Percentiles rank a stretch among this genome's conserved stretches.
These are phyloP conservation scores for Stenodema calcarata DNA, from an alignment of 2,888 invertebrate species.

Conservation along the genomic window DNA sequence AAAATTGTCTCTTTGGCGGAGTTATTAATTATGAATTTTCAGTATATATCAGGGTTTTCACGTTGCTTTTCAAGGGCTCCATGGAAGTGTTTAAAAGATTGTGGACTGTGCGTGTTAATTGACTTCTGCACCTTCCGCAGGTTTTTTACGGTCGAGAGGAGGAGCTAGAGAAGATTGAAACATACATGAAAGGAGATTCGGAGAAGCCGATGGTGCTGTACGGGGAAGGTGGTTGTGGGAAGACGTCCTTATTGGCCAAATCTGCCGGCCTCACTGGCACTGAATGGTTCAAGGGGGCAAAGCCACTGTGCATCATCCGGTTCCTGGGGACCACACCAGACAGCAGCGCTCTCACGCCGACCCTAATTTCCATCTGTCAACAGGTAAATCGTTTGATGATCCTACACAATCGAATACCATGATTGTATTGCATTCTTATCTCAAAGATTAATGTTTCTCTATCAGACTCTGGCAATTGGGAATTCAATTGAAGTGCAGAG, in stretches of 20 bases:
- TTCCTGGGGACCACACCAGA: slow-evolving; percentile 98
- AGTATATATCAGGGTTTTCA: no score
- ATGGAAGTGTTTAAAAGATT: no score
- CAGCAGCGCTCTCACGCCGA: slow-evolving; percentile 91
- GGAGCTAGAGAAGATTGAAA: slow-evolving; percentile 78
- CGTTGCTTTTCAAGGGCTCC: no score
- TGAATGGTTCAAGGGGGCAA: slow-evolving; percentile 75
- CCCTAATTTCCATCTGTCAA: slow-evolving; percentile 93
- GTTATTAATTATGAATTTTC: no score
- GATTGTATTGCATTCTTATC: no score
- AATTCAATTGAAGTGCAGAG: no score
- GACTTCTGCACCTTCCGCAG: no score
- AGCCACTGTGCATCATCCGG: slow-evolving; percentile 85
- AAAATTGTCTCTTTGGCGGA: no score
- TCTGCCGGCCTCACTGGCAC: slow-evolving; percentile 81
- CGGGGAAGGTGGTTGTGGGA: slow-evolving; percentile 97
- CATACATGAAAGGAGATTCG: slow-evolving; percentile 82
- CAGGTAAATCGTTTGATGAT: slow-evolving; percentile 73
- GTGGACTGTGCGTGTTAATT: no score
- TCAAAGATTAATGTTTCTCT: no score
- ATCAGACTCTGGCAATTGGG: no score
- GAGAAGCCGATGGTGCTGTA: slow-evolving; percentile 90
- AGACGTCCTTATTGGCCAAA: slow-evolving; percentile 93
- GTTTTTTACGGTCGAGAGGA: slow-evolving; percentile 93
- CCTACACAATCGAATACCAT: no score